Conservation (phyloP, 2,797 vertebrate species). For the Myioborus miniatus region DNA sequence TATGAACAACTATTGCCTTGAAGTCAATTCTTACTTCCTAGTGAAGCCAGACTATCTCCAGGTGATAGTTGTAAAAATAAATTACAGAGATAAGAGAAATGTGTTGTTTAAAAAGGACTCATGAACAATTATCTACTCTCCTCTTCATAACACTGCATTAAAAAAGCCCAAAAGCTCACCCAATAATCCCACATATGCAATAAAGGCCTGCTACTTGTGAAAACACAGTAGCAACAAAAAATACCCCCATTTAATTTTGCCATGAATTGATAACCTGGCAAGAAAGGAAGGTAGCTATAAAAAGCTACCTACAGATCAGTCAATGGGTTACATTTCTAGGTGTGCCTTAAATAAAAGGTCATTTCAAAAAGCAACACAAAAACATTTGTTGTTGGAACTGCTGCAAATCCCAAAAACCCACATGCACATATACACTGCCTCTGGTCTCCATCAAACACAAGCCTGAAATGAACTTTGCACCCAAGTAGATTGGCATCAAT, state of each 20-base stretch:
- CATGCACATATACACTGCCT: fast-evolving
- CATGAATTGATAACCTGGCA: not conserved
- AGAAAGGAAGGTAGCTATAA: not conserved
- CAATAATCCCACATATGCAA: fast-evolving
- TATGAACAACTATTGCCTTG: not conserved
- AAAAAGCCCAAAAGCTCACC: not conserved
- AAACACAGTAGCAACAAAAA: not conserved
- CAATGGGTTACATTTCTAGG: not conserved
- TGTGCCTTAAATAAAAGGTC: not conserved
- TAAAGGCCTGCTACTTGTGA: not conserved
- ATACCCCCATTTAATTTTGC: not conserved
- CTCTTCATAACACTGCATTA: not conserved
- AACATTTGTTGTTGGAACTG: not conserved
- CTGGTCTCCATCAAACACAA: not conserved
- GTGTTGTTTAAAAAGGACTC: not conserved
- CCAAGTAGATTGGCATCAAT: not conserved
- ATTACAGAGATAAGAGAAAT: not conserved
- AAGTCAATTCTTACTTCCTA: not conserved
- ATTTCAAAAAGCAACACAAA: not conserved
- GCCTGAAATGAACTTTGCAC: not conserved
- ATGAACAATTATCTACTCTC: not conserved
- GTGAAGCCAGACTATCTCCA: not conserved
- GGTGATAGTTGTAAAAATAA: not conserved
- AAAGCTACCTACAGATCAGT: not conserved
- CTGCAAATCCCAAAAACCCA: not conserved